A percentile compares a stretch with the other conserved stretches of the same genome.
Conservation (phyloP, 2,113 vertebrate genomes). For the Chionodraco myersi region DNA sequence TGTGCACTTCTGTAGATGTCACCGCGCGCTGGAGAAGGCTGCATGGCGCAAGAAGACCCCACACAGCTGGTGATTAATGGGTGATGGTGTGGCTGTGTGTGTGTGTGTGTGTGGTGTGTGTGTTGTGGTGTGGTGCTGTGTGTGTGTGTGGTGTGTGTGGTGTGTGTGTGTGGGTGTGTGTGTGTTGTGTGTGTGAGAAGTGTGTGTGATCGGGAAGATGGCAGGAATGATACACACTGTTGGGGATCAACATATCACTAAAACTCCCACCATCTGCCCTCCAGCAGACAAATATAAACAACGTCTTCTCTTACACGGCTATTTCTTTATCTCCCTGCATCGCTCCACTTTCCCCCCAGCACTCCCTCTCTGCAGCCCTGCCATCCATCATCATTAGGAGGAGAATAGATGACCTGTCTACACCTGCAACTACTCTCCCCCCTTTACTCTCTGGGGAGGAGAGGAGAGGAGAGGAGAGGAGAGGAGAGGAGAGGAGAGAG, state of each 20-base stretch:
- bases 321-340: slow-evolving; percentile 72
- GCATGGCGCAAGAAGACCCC: too few relatives aligned
- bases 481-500: slow-evolving; percentile 4
- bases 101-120: neutral
- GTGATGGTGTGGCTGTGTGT: too few relatives aligned
- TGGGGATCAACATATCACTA: slow-evolving; percentile 65
- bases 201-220: slow-evolving; percentile 59
- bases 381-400: slow-evolving; percentile 81
- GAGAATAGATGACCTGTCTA: slow-evolving; percentile 73
- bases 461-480: slow-evolving; percentile 7
- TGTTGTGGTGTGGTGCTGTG: neutral
- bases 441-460: slow-evolving; percentile 26
- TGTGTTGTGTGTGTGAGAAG: too few relatives aligned
- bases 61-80: too few relatives aligned
- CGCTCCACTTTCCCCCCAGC: slow-evolving; percentile 59
- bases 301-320: slow-evolving; percentile 47
- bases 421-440: slow-evolving; percentile 66
- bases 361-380: slow-evolving; percentile 54
- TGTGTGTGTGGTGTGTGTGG: neutral
- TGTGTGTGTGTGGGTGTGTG: neutral
- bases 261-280: slow-evolving; percentile 68
- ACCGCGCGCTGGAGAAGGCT: too few relatives aligned
- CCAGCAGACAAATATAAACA: slow-evolving; percentile 65
- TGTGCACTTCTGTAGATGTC: too few relatives aligned
- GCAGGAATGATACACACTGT: slow-evolving; percentile 65